Conservation (phyloP, 2,797 vertebrate genomes). For the Sebastes glaucus region DNA sequence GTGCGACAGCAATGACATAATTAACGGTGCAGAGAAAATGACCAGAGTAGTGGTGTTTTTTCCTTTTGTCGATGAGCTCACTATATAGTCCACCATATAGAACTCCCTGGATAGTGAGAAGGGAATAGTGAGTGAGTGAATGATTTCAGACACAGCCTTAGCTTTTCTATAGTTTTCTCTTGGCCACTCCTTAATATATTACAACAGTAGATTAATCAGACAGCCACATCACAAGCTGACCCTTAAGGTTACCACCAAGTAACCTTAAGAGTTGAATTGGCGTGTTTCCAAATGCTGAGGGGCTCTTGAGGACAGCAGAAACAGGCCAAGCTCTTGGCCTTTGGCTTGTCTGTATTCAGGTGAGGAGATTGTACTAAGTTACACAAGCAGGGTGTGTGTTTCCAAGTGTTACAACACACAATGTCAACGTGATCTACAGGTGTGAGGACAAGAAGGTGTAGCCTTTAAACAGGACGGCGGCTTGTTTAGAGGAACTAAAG, state of each 20-base stretch:
- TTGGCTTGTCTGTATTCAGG: conserved; percentile 1
- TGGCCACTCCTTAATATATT: neutral
- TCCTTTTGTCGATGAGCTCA: no score
- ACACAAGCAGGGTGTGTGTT: neutral
- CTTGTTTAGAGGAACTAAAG: neutral
- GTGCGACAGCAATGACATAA: no score
- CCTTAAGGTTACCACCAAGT: neutral
- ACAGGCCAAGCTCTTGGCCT: neutral
- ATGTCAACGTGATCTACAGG: neutral
- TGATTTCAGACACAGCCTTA: no score
- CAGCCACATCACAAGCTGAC: neutral
- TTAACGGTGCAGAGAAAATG: no score
- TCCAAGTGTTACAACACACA: neutral
- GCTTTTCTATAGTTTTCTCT: neutral
- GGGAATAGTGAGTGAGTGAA: no score
- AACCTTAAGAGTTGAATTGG: neutral
- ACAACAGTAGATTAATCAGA: neutral
- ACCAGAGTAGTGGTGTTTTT: no score
- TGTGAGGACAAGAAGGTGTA: neutral
- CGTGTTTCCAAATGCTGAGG: neutral
- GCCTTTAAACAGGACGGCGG: neutral
- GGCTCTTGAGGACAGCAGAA: neutral
- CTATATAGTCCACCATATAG: no score
- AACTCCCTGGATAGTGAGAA: no score
- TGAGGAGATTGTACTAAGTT: conserved; percentile 13